These are phyloP conservation scores for Sebastes umbrosus DNA, from an alignment of 2,797 vertebrate species.

Conservation along the genomic window DNA sequence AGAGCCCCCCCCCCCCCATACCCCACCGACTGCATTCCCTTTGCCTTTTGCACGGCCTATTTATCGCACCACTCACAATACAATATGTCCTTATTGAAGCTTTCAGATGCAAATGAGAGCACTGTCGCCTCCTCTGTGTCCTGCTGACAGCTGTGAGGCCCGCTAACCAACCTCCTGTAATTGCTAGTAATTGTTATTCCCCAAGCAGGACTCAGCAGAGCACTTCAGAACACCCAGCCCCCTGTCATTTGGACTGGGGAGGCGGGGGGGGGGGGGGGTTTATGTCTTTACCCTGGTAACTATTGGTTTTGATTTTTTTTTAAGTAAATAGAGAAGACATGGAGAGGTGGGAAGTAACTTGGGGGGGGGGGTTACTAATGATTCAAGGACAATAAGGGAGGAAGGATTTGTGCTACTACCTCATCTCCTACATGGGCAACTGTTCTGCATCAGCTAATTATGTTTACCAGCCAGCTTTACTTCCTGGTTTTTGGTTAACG, in stretches of 20 bases:
- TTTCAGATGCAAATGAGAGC: constrained; percentile 78
- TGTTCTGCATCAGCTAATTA: background rate
- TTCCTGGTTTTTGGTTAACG: too few species aligned
- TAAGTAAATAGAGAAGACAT: constrained; percentile 22
- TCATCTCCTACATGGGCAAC: background rate
- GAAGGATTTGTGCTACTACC: background rate
- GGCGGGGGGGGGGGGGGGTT: background rate
- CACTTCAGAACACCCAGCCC: constrained; percentile 44
- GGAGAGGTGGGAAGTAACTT: too few species aligned
- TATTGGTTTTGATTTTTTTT: background rate
- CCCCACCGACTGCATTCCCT: constrained; percentile 51
- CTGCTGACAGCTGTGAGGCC: constrained; percentile 72
- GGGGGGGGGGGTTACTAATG: background rate
- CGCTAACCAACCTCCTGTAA: constrained; percentile 71
- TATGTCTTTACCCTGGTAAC: constrained; percentile 13
- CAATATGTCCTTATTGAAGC: constrained; percentile 77
- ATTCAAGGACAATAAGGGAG: background rate
- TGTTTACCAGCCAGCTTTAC: background rate
- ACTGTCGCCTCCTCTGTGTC: constrained; percentile 61
- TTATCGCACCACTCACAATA: constrained; percentile 65
- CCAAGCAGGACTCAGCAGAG: constrained; percentile 58
- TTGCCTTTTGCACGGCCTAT: constrained; percentile 67
- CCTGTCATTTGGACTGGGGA: constrained; percentile 40
- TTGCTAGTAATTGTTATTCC: constrained; percentile 78
- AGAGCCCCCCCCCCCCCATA: background rate